Conservation (phyloP, 2,797 vertebrate genomes). For the Diplodus sargus region DNA sequence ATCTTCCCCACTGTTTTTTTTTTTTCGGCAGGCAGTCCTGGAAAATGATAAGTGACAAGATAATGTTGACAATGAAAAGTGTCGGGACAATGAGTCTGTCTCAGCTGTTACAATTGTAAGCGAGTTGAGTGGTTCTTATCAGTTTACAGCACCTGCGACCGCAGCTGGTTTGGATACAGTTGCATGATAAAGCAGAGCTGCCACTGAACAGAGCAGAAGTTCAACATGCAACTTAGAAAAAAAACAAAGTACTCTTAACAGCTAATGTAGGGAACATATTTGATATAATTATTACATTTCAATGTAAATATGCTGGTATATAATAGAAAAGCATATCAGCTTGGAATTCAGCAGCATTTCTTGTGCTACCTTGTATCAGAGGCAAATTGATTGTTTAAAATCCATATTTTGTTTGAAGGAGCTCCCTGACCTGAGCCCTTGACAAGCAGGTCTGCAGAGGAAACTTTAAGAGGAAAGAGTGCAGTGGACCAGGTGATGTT, state of each 20-base stretch:
- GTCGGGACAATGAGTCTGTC: not conserved
- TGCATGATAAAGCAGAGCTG: constrained; percentile 39
- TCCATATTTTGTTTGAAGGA: not conserved
- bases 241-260: not conserved
- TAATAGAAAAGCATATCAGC: not conserved
- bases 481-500: not conserved
- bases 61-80: constrained; percentile 4
- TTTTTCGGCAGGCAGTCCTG: not conserved
- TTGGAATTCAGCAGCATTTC: not conserved
- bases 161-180: constrained; percentile 53
- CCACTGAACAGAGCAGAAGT: not conserved
- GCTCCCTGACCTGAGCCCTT: constrained; percentile 1
- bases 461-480: not conserved
- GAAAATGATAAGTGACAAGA: not conserved
- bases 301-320: not conserved
- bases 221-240: not conserved
- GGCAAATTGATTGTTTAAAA: not conserved
- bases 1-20: not conserved
- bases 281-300: not conserved
- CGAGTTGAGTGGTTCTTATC: constrained; percentile 12
- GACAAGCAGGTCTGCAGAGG: not conserved
- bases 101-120: not conserved
- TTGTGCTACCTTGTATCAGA: not conserved
- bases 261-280: not conserved
- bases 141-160: constrained; percentile 35